Conservation (phyloP, 2,797 vertebrate species). For the Menidia menidia region DNA sequence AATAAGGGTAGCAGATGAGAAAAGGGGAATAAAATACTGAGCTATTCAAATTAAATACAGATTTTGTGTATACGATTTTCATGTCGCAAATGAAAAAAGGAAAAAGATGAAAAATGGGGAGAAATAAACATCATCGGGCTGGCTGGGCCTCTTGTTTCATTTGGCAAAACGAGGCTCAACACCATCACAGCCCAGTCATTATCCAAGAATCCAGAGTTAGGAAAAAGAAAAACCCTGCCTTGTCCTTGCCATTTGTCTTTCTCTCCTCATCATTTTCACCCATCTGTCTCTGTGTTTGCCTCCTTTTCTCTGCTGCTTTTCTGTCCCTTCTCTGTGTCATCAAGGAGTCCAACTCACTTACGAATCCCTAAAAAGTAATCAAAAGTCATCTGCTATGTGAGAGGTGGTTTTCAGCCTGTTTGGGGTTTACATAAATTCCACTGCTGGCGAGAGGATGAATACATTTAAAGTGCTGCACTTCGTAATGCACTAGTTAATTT, state of each 20-base stretch:
- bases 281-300: slow-evolving; percentile 32
- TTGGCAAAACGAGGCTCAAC: slow-evolving; percentile 76
- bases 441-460: slow-evolving; percentile 35
- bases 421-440: slow-evolving; percentile 41
- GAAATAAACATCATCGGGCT: slow-evolving; percentile 82
- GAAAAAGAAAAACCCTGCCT: slow-evolving; percentile 63
- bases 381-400: neutral
- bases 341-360: slow-evolving; percentile 49
- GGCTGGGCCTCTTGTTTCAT: slow-evolving; percentile 81
- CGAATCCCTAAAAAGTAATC: slow-evolving; percentile 33
- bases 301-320: slow-evolving; percentile 20
- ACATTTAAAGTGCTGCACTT: slow-evolving; percentile 40
- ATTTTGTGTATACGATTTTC: slow-evolving; percentile 76
- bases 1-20: slow-evolving; percentile 39
- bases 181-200: slow-evolving; percentile 82
- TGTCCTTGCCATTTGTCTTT: slow-evolving; percentile 59
- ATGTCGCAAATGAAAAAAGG: slow-evolving; percentile 65
- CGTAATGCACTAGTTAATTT: slow-evolving; percentile 47
- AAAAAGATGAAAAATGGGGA: slow-evolving; percentile 79
- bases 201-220: slow-evolving; percentile 81
- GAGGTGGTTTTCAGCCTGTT: slow-evolving; percentile 19
- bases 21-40: slow-evolving; percentile 57
- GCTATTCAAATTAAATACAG: slow-evolving; percentile 78
- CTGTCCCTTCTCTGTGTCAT: slow-evolving; percentile 2
- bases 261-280: slow-evolving; percentile 33